Conservation (phyloP, 2,797 vertebrate genomes). For the Myoxocephalus aenaeus region DNA sequence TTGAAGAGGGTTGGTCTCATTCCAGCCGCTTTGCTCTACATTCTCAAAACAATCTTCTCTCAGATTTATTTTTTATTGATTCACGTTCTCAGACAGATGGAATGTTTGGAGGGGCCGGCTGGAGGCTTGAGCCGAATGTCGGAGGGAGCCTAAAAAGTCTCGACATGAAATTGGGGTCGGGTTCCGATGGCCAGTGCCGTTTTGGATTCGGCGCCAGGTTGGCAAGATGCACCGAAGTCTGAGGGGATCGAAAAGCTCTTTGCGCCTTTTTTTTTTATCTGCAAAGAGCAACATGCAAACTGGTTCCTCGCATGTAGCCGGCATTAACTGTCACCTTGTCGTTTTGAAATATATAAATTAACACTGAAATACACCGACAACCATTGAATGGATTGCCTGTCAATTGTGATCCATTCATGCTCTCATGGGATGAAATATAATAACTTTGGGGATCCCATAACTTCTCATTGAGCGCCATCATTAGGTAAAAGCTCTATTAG, state of each 20-base stretch:
- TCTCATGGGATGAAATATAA: background rate
- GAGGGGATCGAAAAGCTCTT: background rate
- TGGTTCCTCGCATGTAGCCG: background rate
- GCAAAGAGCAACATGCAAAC: background rate
- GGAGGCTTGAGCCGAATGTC: slow-evolving; percentile 19
- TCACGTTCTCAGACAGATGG: slow-evolving; percentile 19
- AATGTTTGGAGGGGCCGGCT: slow-evolving; percentile 24
- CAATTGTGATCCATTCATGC: background rate
- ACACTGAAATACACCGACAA: background rate
- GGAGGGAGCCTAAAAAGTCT: background rate
- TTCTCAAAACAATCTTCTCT: slow-evolving; percentile 45
- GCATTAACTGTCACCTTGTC: background rate
- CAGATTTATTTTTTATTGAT: slow-evolving; percentile 65
- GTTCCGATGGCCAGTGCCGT: background rate
- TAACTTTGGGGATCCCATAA: too few species aligned
- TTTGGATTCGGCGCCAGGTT: background rate
- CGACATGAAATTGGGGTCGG: background rate
- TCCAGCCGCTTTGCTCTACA: slow-evolving; percentile 25
- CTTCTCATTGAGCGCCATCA: too few species aligned
- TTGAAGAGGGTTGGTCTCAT: slow-evolving; percentile 22
- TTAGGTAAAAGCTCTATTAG: too few species aligned
- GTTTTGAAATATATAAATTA: background rate
- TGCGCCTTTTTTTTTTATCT: background rate
- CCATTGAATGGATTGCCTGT: background rate
- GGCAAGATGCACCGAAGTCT: background rate